Conservation (phyloP, 1,140 invertebrate genomes). For the Caenorhabditis elegans region DNA sequence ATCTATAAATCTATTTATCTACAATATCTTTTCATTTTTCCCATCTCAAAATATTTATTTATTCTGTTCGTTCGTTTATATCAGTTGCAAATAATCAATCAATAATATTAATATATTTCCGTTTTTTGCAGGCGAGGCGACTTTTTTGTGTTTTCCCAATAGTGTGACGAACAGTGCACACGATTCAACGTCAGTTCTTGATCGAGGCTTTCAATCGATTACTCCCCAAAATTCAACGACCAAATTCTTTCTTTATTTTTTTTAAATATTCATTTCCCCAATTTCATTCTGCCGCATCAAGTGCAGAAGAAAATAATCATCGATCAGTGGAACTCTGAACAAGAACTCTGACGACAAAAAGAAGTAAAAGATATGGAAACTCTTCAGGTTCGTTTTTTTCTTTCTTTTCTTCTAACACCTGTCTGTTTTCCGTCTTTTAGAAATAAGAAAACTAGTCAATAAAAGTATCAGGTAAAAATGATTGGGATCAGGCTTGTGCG, state of each 20-base stretch:
- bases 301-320: neutral
- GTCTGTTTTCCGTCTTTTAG: neutral
- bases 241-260: neutral
- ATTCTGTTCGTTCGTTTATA: neutral
- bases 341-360: neutral
- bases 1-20: neutral
- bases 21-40: neutral
- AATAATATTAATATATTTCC: neutral
- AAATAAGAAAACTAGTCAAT: neutral
- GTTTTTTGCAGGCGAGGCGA: conserved; percentile 9
- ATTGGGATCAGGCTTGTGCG: too few species aligned
- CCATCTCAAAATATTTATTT: neutral
- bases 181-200: conserved; percentile 11
- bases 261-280: too few species aligned
- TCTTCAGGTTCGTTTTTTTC: neutral
- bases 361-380: neutral
- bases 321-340: neutral
- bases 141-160: neutral
- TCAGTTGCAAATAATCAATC: neutral
- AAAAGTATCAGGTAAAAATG: neutral
- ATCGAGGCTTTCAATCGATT: conserved; percentile 16
- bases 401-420: neutral
- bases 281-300: conserved; percentile 27
- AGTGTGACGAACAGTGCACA: conserved; percentile 31
- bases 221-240: neutral